phyloP scores from a whole-genome alignment of 2,113 vertebrate genomes.

The Cyprichromis sp. region DNA sequence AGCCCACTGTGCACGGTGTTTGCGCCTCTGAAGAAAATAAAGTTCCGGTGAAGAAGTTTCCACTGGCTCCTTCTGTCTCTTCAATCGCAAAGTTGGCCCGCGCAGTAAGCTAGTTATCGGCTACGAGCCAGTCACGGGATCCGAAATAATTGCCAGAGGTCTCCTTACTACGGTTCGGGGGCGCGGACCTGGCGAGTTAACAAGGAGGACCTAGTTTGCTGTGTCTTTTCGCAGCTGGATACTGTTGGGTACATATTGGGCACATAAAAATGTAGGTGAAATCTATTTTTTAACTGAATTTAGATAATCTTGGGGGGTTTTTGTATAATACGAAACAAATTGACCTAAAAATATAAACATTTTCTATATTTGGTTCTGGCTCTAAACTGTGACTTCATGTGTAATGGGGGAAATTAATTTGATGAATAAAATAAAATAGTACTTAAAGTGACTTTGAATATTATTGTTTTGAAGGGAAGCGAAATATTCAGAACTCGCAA shows the following conservation, averaged over 20 bases:
- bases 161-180: neutral
- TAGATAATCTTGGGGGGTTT: fast-evolving
- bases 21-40: neutral
- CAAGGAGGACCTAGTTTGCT: neutral
- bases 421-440: neutral
- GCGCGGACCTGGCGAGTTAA: neutral
- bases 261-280: neutral
- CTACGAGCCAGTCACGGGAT: neutral
- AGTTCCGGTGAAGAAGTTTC: neutral
- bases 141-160: neutral
- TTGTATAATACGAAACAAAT: neutral
- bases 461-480: neutral
- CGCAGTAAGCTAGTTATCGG: neutral
- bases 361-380: neutral
- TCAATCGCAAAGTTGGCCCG: neutral
- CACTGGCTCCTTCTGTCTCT: neutral
- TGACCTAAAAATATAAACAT: neutral
- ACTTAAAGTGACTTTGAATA: neutral
- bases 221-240: neutral
- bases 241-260: neutral
- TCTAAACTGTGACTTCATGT: neutral
- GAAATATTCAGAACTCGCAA: neutral
- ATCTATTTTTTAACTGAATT: neutral
- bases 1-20: neutral
- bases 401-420: neutral